A percentile compares a stretch with the other conserved stretches of the same genome.
Conservation (phyloP, 2,113 vertebrate genomes). For the Actenoides lindsayi region DNA sequence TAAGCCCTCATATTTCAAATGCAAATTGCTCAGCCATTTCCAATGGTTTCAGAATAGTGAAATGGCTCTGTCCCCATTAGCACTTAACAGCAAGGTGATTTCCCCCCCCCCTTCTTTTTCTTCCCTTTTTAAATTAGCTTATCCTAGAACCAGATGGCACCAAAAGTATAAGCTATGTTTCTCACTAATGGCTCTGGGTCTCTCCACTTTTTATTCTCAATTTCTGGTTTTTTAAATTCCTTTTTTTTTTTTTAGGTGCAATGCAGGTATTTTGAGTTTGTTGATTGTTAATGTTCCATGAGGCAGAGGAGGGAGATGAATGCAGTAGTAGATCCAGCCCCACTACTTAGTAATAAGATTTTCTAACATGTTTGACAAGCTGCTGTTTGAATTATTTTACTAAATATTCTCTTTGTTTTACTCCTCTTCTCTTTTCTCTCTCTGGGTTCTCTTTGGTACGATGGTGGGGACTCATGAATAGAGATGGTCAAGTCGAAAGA, state of each 20-base stretch:
- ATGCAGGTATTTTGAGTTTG: constrained; percentile 40
- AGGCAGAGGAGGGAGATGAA: not conserved
- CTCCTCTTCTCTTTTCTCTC: not conserved
- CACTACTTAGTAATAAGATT: not conserved
- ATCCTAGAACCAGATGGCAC: constrained; percentile 58
- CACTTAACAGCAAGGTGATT: constrained; percentile 53
- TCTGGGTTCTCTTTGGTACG: not conserved
- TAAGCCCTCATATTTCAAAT: constrained; percentile 62
- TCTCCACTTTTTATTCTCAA: constrained; percentile 33
- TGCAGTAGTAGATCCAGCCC: not conserved
- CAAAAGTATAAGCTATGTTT: constrained; percentile 39
- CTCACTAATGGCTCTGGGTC: constrained; percentile 44
- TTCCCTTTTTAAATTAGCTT: constrained; percentile 45
- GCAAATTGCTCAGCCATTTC: constrained; percentile 62
- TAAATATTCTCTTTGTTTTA: not conserved
- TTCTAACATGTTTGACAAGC: not conserved
- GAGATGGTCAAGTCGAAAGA: constrained; percentile 79
- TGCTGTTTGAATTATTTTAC: not conserved
- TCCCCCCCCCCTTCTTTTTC: not conserved
- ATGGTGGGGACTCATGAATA: constrained; percentile 18
- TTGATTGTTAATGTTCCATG: not conserved
- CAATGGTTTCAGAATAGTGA: constrained; percentile 42
- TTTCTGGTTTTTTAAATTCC: not conserved
- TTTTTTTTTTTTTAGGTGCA: constrained; percentile 5
- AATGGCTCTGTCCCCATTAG: constrained; percentile 63